Evolutionary conservation across 2,113 vertebrate species (phyloP).

Genomic region (Haemorhous mexicanus): DNA sequence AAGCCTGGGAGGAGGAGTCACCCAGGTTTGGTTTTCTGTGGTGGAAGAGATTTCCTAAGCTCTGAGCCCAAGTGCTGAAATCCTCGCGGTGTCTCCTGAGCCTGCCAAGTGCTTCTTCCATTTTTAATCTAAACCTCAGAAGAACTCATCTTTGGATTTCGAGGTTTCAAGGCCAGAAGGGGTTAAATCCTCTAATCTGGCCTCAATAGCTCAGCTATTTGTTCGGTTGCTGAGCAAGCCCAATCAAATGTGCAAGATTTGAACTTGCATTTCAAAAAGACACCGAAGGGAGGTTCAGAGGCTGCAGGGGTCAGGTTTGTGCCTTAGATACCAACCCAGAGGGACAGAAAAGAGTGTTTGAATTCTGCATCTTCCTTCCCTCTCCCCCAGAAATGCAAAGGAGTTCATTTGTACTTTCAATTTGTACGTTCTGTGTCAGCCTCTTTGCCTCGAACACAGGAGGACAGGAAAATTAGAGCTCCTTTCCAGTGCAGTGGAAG

Average conservation of each 20-base stretch:
- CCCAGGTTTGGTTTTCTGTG: not conserved
- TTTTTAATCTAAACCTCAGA: not conserved
- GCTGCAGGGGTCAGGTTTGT: not conserved
- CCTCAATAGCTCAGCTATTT: not conserved
- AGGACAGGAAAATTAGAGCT: slow-evolving; percentile 11
- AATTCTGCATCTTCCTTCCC: not conserved
- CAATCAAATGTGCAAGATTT: not conserved
- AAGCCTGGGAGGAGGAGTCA: not conserved
- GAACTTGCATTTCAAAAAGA: not conserved
- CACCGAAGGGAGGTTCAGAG: fast-evolving
- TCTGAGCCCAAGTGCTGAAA: not conserved
- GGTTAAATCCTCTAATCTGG: not conserved
- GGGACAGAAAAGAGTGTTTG: not conserved
- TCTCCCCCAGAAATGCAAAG: not conserved
- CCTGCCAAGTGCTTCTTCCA: not conserved
- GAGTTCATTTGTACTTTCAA: not conserved
- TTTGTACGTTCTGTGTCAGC: not conserved
- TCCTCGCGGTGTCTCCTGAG: not conserved
- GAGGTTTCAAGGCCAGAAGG: not conserved
- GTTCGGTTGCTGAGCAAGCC: not conserved
- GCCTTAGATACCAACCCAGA: not conserved
- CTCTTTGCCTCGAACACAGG: not conserved
- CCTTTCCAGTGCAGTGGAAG: not conserved
- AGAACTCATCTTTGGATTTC: not conserved
- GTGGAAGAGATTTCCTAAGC: not conserved